These are phyloP conservation scores for Nowickia ferox DNA, from an alignment of 2,888 invertebrate genomes.

Conservation along the genomic window DNA sequence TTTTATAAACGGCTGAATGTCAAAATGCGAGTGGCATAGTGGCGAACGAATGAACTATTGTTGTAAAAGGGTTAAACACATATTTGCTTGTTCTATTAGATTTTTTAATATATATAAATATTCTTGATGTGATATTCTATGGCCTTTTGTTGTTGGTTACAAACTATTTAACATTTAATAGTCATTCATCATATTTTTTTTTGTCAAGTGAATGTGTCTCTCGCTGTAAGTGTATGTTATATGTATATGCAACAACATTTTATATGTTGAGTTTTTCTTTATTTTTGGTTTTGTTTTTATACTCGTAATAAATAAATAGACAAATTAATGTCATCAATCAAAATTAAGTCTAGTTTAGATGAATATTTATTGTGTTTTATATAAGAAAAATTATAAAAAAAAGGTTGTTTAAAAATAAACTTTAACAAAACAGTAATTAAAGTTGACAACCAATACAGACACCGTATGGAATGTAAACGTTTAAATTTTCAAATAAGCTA, in stretches of 20 bases:
- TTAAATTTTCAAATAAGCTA: too few relatives aligned
- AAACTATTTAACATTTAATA: constrained; percentile 65
- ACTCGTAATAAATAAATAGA: constrained; percentile 61
- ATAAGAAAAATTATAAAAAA: constrained; percentile 7
- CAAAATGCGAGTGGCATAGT: constrained; percentile 15
- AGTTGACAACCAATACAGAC: too few relatives aligned
- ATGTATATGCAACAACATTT: constrained; percentile 40
- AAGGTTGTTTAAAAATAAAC: neutral
- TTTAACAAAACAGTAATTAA: neutral
- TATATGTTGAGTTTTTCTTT: constrained; percentile 34
- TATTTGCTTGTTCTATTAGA: constrained; percentile 54
- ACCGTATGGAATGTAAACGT: too few relatives aligned
- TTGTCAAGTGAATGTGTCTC: constrained; percentile 35
- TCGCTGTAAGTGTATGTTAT: constrained; percentile 7
- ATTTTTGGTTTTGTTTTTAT: constrained; percentile 8
- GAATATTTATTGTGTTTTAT: constrained; percentile 58
- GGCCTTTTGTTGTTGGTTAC: constrained; percentile 53
- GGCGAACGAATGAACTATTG: constrained; percentile 44
- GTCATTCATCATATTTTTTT: constrained; percentile 68
- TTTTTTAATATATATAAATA: constrained; percentile 10
- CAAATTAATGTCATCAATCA: constrained; percentile 75
- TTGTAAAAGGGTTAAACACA: constrained; percentile 64
- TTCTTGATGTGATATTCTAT: constrained; percentile 41
- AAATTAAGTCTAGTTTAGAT: constrained; percentile 71
- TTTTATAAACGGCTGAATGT: neutral